Evolutionary conservation across 2,113 vertebrate species (phyloP), one percentile per base, ranked within the genome.

Genomic region (Phalacrocorax carbo): DNA sequence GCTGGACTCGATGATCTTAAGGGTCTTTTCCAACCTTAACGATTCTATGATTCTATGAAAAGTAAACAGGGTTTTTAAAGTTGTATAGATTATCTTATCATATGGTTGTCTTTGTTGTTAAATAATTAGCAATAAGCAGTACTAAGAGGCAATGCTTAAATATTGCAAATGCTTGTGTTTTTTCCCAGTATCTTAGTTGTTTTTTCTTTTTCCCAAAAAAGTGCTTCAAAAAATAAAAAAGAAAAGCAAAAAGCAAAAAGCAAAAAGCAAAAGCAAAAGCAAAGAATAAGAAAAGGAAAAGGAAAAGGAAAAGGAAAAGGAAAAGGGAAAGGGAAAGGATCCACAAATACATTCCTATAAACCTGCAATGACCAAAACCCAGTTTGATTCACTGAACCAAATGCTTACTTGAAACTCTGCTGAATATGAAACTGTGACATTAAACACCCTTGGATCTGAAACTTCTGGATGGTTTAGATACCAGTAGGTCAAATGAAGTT

Each of bases 401-500:
- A 81, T 12, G 44, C 72, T 95, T 94, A 49, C 69, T 89, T 88
- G 51, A 81, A 84, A 75, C 54, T 79, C 23, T 91, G 60, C 83
- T 90, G 85, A 88, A 64, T 62, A 71, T 44, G 55, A 85, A 80
- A 86, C 69, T 82, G 64, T 96, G 95, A 97, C 92, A 95, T 97
- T 96, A 95, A 95, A 75, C 88, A 96, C 66, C 88, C 96, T 98
- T 95, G 91, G 93, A 95, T 97, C 79, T 96, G 90, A 96, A 97
- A 94, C 88, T 98, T 95, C 83, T 95, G 82, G 95, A 93, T 95
- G 36, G 90, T 96, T 98, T 94, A 94, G 92, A 90, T 93, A 84
- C 79, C 72, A 89, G 60, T 62, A 95, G 93, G 96, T 97, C 97
- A 97, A 96, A 97, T 93, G 95, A 96, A 98, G 93, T 93, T 93